Evolutionary conservation across 2,113 vertebrate species (phyloP).

Genomic region (Mobula hypostoma): DNA sequence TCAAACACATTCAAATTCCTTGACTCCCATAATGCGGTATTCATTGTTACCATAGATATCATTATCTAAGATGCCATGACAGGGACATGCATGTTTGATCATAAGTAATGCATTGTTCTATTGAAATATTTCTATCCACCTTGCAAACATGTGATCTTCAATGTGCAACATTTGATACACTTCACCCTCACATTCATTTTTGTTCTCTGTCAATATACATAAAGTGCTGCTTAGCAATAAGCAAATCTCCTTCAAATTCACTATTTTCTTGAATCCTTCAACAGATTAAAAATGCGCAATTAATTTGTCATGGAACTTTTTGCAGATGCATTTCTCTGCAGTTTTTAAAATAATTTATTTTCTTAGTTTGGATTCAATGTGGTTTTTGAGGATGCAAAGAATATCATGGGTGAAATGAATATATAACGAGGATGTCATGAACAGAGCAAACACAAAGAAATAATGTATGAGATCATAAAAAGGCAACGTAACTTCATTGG

Average conservation of each 20-base stretch:
- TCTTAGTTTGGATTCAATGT: background rate
- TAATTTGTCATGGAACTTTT: background rate
- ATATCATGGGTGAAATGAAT: no score
- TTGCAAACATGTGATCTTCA: background rate
- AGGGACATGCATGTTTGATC: constrained; percentile 1
- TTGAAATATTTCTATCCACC: background rate
- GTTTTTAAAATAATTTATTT: background rate
- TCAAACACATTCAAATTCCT: background rate
- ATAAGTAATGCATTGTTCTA: background rate
- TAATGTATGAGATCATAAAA: no score
- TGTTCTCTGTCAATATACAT: background rate
- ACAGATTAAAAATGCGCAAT: background rate
- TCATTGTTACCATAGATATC: background rate
- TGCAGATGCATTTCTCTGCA: background rate
- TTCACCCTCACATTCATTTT: background rate
- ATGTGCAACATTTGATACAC: background rate
- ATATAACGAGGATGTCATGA: no score
- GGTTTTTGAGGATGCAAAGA: no score
- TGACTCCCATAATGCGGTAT: background rate
- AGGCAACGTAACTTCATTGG: no score
- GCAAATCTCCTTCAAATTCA: background rate
- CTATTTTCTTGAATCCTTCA: background rate
- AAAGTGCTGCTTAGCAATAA: background rate
- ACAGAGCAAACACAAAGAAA: no score
- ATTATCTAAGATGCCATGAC: background rate